Percentiles rank a stretch among this genome's conserved stretches.
Evolutionary conservation across 2,113 vertebrate genomes (phyloP).

Genomic region (Pedionomus torquatus): DNA sequence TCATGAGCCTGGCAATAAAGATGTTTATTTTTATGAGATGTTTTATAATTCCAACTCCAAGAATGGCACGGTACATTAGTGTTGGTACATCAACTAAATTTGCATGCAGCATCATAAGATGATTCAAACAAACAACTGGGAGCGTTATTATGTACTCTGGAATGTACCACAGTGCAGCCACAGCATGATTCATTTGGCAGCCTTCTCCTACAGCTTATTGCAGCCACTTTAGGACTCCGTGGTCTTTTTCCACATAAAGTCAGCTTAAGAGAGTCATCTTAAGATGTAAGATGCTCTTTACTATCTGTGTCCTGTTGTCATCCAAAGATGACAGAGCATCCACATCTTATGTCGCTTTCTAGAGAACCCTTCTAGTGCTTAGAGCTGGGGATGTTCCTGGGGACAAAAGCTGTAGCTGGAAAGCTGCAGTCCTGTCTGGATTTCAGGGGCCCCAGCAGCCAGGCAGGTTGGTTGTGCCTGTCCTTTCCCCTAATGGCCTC

Average conservation of each 20-base stretch:
- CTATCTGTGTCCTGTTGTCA: background rate
- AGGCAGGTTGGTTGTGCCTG: background rate
- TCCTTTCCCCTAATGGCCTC: background rate
- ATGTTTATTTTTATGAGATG: conserved; percentile 41
- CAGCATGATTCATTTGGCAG: conserved; percentile 11
- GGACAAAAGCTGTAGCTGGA: background rate
- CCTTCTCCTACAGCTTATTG: background rate
- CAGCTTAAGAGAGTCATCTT: background rate
- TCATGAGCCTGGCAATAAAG: background rate
- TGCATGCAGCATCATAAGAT: background rate
- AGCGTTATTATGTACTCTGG: conserved; percentile 6
- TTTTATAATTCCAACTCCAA: background rate
- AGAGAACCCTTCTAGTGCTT: background rate
- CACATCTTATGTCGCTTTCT: background rate
- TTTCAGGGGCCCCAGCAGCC: background rate
- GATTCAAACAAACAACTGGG: conserved; percentile 42
- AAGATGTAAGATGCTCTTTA: background rate
- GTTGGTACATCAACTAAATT: conserved; percentile 50
- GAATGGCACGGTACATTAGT: conserved; percentile 19
- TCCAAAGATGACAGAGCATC: background rate
- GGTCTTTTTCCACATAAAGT: background rate
- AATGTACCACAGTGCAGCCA: background rate
- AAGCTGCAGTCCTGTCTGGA: background rate
- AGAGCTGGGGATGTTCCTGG: background rate
- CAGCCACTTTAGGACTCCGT: background rate